A percentile compares a stretch with the other conserved stretches of the same genome.
Conservation (phyloP, 1,140 invertebrate species). For the Caenorhabditis inopinata region DNA sequence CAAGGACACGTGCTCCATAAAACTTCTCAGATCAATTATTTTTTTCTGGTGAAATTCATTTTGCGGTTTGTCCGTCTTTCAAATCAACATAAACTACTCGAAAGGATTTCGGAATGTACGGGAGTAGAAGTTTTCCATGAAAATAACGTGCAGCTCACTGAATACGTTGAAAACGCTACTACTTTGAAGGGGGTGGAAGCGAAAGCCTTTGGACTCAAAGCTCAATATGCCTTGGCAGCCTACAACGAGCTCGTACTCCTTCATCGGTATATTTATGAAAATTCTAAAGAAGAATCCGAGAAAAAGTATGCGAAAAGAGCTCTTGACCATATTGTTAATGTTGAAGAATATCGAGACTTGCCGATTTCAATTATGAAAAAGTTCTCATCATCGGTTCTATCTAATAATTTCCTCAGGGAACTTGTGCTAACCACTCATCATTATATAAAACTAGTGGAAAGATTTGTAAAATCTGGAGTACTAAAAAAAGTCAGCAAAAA, state of each 20-base stretch:
- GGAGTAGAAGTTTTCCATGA: conserved; percentile 82
- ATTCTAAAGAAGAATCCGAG: neutral
- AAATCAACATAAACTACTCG: conserved; percentile 10
- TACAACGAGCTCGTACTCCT: conserved; percentile 53
- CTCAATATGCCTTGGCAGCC: conserved; percentile 47
- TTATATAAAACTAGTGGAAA: conserved; percentile 87
- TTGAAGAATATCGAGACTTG: conserved; percentile 47
- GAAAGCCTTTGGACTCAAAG: conserved; percentile 25
- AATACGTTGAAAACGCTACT: conserved; percentile 81
- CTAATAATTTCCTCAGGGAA: conserved; percentile 82
- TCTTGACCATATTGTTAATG: conserved; percentile 62
- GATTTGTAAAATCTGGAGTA: conserved; percentile 75
- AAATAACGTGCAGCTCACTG: conserved; percentile 85
- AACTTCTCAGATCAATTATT: conserved; percentile 44
- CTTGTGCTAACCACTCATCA: conserved; percentile 84
- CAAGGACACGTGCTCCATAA: neutral
- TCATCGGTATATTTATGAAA: neutral
- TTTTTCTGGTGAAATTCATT: conserved; percentile 44
- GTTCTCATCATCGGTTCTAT: conserved; percentile 76
- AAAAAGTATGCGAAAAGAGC: neutral
- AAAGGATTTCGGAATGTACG: conserved; percentile 56
- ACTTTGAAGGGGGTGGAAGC: conserved; percentile 80
- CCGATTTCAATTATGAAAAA: conserved; percentile 39
- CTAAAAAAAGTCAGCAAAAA: conserved; percentile 77
- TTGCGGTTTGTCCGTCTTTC: conserved; percentile 46